Evolutionary conservation across 53 echinoderm and acorn worm species (phyloP), one percentile per base, ranked within the genome.

Genomic region (Hippasteria phrygiana): DNA sequence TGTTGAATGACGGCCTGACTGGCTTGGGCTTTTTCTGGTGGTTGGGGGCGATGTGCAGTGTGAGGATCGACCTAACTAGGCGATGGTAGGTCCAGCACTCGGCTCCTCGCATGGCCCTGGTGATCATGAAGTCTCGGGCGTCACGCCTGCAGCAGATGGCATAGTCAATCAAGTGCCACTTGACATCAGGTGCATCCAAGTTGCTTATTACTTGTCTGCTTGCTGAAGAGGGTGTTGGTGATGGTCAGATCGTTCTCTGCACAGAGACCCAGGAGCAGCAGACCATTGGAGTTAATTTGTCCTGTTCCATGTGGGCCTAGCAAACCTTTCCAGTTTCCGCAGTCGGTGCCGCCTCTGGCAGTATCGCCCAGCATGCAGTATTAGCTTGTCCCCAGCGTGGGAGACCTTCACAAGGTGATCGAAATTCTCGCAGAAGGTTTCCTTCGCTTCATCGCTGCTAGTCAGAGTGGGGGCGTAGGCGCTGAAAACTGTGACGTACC

Each of bases 401-500:
- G 66, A 55, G 28, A 22, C 55, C 17, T 36, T 65, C n/a, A 88
- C 24, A 10, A 88, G 20, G 24, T 3, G 5, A 24, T 35, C 31
- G 1, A 91, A 65, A 8, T 91, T 87, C 33, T 46, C 77, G 36
- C 85, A 90, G 40, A 75, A 76, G 37, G 36, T 26, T n/a, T 78
- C 78, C 27, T 78, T 78, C 9, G 14, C 10, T 39, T 78, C 55
- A 36, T 20, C 59, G 10, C 13, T 43, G 77, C 66, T 76, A 0
- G 78, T 64, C 27, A 91, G 59, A n/a, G 74, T 91, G 50, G 87
- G 91, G 37, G 88, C 88, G 14, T 87, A 91, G 16, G 43, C 91
- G 28, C 78, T 88, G 77, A 78, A 78, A 26, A 88, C 14, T 66
- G 78, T 78, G 1, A 77, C 50, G 37, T 78, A 51, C 0, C 56